Evolutionary conservation across 2,888 invertebrate genomes (phyloP).

Genomic region (Aspidiotus rigidus): DNA sequence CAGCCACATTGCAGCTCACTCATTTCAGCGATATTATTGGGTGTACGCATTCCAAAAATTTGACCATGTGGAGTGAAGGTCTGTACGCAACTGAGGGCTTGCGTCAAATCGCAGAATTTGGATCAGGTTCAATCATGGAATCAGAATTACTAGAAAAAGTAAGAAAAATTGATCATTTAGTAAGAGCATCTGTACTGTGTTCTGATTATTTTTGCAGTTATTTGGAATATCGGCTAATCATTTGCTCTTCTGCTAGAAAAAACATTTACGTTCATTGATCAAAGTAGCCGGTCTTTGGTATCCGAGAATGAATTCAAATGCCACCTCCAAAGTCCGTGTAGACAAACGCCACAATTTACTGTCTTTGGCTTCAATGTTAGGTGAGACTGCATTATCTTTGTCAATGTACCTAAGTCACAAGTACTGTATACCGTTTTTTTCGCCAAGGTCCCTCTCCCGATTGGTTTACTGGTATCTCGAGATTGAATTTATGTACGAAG

Average conservation of each 20-base stretch:
- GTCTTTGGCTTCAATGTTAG: conserved; percentile 89
- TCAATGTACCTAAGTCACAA: background rate
- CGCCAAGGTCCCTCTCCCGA: conserved; percentile 83
- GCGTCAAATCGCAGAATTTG: conserved; percentile 88
- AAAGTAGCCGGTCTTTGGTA: conserved; percentile 88
- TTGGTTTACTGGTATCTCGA: conserved; percentile 91
- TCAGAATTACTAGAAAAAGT: conserved; percentile 83
- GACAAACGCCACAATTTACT: conserved; percentile 86
- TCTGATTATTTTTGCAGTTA: background rate
- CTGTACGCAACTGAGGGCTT: conserved; percentile 80
- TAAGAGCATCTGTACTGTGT: background rate
- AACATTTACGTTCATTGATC: conserved; percentile 78
- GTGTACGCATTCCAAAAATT: conserved; percentile 80
- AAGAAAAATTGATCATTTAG: conserved; percentile 29
- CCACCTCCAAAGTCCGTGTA: conserved; percentile 76
- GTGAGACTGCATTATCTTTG: conserved; percentile 34
- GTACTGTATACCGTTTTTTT: background rate
- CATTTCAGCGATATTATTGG: conserved; percentile 97
- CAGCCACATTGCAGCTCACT: conserved; percentile 77
- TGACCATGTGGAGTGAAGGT: conserved; percentile 89
- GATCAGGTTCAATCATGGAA: conserved; percentile 83
- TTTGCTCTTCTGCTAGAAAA: conserved; percentile 50
- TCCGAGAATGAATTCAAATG: conserved; percentile 76
- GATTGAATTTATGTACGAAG: conserved; percentile 72
- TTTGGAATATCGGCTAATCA: too few relatives aligned